Conservation (phyloP, 1,140 invertebrate genomes). For the Bombus fervidus region DNA sequence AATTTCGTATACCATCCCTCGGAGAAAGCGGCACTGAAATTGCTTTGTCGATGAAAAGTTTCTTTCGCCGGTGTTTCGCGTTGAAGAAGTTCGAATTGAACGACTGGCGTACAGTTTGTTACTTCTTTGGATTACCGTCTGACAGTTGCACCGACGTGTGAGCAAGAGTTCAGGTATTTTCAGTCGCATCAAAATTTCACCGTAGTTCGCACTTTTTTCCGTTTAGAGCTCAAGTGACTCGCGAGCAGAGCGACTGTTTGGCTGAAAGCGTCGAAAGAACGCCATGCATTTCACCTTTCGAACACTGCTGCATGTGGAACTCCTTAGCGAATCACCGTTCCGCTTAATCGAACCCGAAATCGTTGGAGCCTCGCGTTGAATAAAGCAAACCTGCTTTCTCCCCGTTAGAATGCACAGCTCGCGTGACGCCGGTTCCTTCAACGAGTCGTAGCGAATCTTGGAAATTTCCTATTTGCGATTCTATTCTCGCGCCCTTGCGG, state of each 20-base stretch:
- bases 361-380: conserved; percentile 20
- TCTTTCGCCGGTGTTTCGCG: background rate
- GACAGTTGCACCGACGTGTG: background rate
- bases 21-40: background rate
- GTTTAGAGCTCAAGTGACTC: background rate
- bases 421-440: conserved; percentile 38
- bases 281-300: no score
- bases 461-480: conserved; percentile 55
- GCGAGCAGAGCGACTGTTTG: background rate
- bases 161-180: background rate
- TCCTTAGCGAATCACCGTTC: conserved; percentile 6
- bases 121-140: background rate
- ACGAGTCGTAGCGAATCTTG: conserved; percentile 27
- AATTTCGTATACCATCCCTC: background rate
- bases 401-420: conserved; percentile 39
- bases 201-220: background rate
- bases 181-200: conserved; percentile 1
- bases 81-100: background rate
- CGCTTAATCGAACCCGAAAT: conserved; percentile 41
- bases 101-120: background rate
- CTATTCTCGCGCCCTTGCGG: conserved; percentile 18
- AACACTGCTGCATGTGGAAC: background rate
- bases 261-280: background rate
- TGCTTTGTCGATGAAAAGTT: conserved; percentile 3
- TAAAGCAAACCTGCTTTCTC: conserved; percentile 35